Percentiles rank a stretch among this genome's conserved stretches.
These are phyloP conservation scores for Pseudonaja textilis DNA, from an alignment of 2,113 vertebrate species.

Conservation along the genomic window DNA sequence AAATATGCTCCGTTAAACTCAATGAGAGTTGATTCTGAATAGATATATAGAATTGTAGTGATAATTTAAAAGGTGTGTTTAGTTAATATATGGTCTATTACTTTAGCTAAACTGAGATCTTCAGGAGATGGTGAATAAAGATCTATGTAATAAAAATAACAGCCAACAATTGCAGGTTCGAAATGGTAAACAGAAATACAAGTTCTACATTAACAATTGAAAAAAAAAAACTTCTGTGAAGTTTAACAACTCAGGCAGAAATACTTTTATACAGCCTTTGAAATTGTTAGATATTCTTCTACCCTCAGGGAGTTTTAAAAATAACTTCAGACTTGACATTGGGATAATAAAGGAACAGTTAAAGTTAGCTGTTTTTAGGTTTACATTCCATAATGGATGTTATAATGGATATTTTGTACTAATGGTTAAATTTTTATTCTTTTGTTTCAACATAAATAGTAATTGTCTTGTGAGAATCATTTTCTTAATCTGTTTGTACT, in stretches of 20 bases:
- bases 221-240: not conserved
- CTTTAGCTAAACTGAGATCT: not conserved
- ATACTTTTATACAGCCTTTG: not conserved
- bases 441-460: not conserved
- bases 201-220: not conserved
- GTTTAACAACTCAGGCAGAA: not conserved
- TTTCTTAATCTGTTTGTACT: not conserved
- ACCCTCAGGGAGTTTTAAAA: slow-evolving; percentile 55
- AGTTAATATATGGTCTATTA: not conserved
- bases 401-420: slow-evolving; percentile 14
- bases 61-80: not conserved
- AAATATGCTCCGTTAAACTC: not conserved
- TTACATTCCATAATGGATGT: slow-evolving; percentile 8
- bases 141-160: not conserved
- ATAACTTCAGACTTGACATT: slow-evolving; percentile 18
- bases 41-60: not conserved
- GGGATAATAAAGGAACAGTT: slow-evolving; percentile 21
- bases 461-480: not conserved
- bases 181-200: not conserved
- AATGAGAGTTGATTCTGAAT: not conserved
- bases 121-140: not conserved
- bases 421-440: slow-evolving; percentile 18
- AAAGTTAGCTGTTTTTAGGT: slow-evolving; percentile 1
- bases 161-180: not conserved
- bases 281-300: not conserved